Base-by-base conservation (phyloP, 2,113 vertebrate species). In the Oreamnos americanus region DNA sequence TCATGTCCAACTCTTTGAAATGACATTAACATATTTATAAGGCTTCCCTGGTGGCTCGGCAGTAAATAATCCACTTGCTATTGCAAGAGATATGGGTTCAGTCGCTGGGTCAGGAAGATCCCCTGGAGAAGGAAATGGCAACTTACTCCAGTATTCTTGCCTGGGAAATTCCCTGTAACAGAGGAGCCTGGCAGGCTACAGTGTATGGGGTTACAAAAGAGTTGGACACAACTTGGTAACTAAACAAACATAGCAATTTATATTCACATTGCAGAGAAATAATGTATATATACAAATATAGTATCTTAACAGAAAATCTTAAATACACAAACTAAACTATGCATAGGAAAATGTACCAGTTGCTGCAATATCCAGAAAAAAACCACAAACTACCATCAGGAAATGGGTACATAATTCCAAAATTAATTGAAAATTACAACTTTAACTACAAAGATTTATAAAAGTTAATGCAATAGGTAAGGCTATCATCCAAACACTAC, bases 391-490 rank as follows among this genome's bases (percentile, higher is more conserved):
- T 85, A 53, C 87, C 62, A 95, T 49, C 19, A 91, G n/a, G 2
- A 95, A 47, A 33, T 57, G 1, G 3, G 4, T 88, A 9, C 11
- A 49, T 60, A 88, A 74, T 95, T 74, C 45, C 17, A 60, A 0
- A 14, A 64, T 55, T 94, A 88, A 95, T 15, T 90, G 43, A 95
- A 96, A 94, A 92, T 11, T 0, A 0, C 10, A 90, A 16, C 4
- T 90, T 23, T 62, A 89, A 39, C 1, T 0, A 49, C 9, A 79
- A 95, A 96, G 7, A 95, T 26, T 60, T 91, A 51, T 45, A 91
- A 86, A 96, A 33, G 49, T 88, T 95, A 97, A 51, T 21, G 90
- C 43, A 97, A 97, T 0, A 89, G 6, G 5, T 97, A 90, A 97
- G 13, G 25, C 2, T 94, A 19, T 83, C 91, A 90, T 49, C 45